Base-by-base conservation (phyloP, 2,113 vertebrate genomes). In the Rhea americana region DNA sequence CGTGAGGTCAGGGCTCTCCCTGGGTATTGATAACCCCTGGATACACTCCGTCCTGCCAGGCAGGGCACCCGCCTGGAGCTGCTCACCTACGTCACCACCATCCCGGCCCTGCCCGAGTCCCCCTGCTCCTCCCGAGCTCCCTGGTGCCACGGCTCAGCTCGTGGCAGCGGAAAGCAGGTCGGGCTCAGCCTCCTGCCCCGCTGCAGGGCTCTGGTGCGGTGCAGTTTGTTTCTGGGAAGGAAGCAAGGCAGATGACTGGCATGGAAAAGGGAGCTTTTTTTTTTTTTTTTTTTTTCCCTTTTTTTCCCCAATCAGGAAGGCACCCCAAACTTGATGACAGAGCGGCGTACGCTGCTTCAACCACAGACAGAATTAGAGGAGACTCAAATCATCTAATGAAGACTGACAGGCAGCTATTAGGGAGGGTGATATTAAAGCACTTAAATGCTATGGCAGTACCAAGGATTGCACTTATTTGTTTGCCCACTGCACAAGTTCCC, bases 401-500 rank as follows among this genome's bases (percentile, higher is more conserved):
- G 85, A 53, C 62, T 63, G 75, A 84, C 68, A 75, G 70, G 75
- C 43, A 73, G 83, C 25, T 13, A 4, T 45, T 5, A 14, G 37
- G 45, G 66, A 85, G 59, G 74, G 79, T 84, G 84, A 22, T 62
- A 35, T 4, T 58, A 25, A 81, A 79, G 73, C 0, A 0, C 51
- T 71, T 55, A 72, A 90, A 70, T 89, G 37, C 84, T 83, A 15
- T 2, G 7, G 67, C n/a, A 61, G 39, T 48, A 41, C 1, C 1
- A n/a, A 71, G 70, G 45, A 74, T 63, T 91, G 81, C n/a, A 30
- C 48, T 88, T 43, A 53, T 26, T 87, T 89, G 62, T 61, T 82
- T 94, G 79, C 71, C 92, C 22, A 3, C 59, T 82, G 79, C 50
- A 68, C 35, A 88, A 91, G 37, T 90, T 89, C 73, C 67, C 48